Evolutionary conservation across 2,797 vertebrate genomes (phyloP).

Genomic region (Lates japonicus): DNA sequence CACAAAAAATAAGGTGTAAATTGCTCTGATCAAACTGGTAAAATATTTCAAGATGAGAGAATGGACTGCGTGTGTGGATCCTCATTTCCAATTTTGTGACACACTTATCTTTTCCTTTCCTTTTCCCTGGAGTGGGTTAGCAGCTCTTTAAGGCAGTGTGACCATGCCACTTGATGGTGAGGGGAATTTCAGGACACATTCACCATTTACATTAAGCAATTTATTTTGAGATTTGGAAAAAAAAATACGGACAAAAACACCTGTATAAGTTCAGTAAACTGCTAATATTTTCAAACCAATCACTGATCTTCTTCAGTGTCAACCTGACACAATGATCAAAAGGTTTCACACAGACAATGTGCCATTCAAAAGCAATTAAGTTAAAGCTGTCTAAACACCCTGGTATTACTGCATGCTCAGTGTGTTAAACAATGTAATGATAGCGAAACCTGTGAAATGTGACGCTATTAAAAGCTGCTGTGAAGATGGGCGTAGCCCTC

Average conservation of each 20-base stretch:
- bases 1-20: neutral
- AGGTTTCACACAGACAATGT: neutral
- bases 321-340: conserved; percentile 22
- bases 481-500: conserved; percentile 55
- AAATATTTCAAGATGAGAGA: neutral
- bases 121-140: conserved; percentile 10
- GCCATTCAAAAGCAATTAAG: conserved; percentile 22
- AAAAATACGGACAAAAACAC: neutral
- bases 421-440: conserved; percentile 38
- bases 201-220: neutral
- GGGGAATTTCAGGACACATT: conserved; percentile 6
- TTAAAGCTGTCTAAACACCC: conserved; percentile 3
- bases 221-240: neutral
- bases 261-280: no score
- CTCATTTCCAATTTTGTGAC: conserved; percentile 16
- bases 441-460: conserved; percentile 61
- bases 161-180: conserved; percentile 11
- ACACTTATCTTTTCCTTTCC: conserved; percentile 19
- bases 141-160: neutral
- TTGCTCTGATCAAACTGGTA: neutral
- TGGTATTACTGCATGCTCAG: conserved; percentile 9
- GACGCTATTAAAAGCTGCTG: conserved; percentile 49
- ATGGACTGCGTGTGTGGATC: neutral
- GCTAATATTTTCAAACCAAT: neutral
- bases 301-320: neutral